Conservation (phyloP, 2,888 invertebrate species). For the Bimastos eiseni region DNA sequence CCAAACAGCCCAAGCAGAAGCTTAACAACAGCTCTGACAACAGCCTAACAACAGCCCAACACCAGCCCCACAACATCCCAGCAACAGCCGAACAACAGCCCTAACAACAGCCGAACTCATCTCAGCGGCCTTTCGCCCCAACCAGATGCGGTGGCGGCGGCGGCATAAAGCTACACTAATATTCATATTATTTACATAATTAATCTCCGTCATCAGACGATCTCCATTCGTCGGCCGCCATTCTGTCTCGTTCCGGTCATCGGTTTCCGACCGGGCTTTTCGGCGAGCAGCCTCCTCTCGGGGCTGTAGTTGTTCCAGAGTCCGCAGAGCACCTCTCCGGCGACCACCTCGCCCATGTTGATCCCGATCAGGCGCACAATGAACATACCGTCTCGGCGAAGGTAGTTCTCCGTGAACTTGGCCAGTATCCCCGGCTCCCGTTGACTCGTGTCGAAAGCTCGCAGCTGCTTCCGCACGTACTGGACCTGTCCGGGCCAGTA, state of each 20-base stretch:
- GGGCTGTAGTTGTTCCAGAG: slow-evolving; percentile 51
- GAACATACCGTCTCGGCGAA: slow-evolving; percentile 49
- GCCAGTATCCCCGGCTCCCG: slow-evolving; percentile 46
- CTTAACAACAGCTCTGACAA: background rate
- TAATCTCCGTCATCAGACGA: background rate
- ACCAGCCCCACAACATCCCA: too few species aligned
- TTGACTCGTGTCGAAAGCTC: slow-evolving; percentile 44
- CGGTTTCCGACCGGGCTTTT: slow-evolving; percentile 28
- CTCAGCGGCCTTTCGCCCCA: background rate
- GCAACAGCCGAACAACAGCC: background rate
- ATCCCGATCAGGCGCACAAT: slow-evolving; percentile 48
- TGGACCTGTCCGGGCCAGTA: slow-evolving; percentile 48
- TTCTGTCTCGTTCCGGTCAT: slow-evolving; percentile 19
- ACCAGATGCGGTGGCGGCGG: background rate
- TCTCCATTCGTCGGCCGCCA: slow-evolving; percentile 25
- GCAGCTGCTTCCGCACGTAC: slow-evolving; percentile 45
- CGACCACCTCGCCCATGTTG: slow-evolving; percentile 49
- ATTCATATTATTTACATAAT: background rate
- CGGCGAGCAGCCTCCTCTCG: slow-evolving; percentile 47
- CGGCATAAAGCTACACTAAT: background rate
- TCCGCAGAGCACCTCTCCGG: slow-evolving; percentile 49
- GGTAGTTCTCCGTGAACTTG: slow-evolving; percentile 50
- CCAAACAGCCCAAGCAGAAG: background rate
- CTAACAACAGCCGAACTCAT: background rate
- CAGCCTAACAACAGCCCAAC: background rate